Conservation (phyloP, 92 coral and sea anemone species). For the Parazoanthus atlanticus region DNA sequence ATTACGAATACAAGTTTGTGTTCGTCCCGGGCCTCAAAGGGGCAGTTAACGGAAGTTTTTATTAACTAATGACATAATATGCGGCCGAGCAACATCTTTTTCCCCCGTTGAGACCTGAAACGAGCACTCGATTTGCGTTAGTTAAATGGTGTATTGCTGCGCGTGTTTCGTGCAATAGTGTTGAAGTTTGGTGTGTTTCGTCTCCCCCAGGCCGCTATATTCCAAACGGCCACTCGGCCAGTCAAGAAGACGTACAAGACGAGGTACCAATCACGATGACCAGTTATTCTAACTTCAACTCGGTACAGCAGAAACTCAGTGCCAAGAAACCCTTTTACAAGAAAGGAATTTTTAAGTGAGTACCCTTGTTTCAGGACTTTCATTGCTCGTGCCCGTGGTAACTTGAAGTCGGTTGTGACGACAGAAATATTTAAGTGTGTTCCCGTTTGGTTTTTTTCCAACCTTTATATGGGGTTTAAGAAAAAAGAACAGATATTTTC, state of each 20-base stretch:
- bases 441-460: no score
- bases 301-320: conserved; percentile 84
- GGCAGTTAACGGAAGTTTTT: no score
- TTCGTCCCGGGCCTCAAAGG: no score
- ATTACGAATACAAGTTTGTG: no score
- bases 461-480: no score
- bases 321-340: conserved; percentile 92
- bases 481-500: no score
- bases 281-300: conserved; percentile 89
- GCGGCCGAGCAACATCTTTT: no score
- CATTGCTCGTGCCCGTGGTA: neutral
- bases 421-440: no score
- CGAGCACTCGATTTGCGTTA: no score
- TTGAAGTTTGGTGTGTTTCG: neutral
- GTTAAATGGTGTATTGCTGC: neutral
- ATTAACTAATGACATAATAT: no score
- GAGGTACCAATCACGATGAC: conserved; percentile 95
- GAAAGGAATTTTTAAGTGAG: conserved; percentile 82
- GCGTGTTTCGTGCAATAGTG: neutral
- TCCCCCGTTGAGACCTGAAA: no score
- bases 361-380: neutral
- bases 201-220: conserved; percentile 60
- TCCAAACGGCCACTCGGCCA: conserved; percentile 71
- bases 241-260: conserved; percentile 73
- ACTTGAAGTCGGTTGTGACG: no score